Evolutionary conservation across 2,797 vertebrate species (phyloP).

Genomic region (Borostomias antarcticus): DNA sequence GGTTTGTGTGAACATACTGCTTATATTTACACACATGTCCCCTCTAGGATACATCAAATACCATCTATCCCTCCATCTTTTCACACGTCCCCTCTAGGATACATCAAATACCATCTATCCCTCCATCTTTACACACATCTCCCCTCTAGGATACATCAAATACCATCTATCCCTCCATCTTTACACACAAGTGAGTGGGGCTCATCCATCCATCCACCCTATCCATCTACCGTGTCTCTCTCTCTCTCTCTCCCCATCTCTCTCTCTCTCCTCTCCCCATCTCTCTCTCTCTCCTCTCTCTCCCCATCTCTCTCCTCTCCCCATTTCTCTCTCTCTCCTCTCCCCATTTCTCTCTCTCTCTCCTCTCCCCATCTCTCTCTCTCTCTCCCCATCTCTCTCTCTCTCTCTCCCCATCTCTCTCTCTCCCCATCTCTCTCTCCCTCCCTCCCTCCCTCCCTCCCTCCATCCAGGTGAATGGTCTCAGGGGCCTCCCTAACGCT

Average conservation of each 20-base stretch:
- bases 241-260: not conserved
- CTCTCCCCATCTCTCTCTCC: constrained; percentile 2
- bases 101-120: no score
- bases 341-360: no score
- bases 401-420: constrained; percentile 7
- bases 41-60: no score
- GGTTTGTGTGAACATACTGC: no score
- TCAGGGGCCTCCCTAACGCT: not conserved
- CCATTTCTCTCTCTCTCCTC: constrained; percentile 13
- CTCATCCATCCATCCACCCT: not conserved
- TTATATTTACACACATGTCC: no score
- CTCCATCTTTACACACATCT: no score
- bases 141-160: no score
- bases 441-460: constrained; percentile 11
- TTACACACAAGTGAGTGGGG: no score
- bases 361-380: not conserved
- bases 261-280: not conserved
- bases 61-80: no score
- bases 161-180: no score
- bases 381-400: not conserved
- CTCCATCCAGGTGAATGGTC: constrained; percentile 68
- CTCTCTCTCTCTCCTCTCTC: not conserved
- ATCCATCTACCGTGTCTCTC: not conserved
- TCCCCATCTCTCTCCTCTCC: no score
- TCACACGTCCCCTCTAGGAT: no score